Evolutionary conservation across 2,113 vertebrate species (phyloP), one percentile per base, ranked within the genome.

Genomic region (Ictalurus punctatus): DNA sequence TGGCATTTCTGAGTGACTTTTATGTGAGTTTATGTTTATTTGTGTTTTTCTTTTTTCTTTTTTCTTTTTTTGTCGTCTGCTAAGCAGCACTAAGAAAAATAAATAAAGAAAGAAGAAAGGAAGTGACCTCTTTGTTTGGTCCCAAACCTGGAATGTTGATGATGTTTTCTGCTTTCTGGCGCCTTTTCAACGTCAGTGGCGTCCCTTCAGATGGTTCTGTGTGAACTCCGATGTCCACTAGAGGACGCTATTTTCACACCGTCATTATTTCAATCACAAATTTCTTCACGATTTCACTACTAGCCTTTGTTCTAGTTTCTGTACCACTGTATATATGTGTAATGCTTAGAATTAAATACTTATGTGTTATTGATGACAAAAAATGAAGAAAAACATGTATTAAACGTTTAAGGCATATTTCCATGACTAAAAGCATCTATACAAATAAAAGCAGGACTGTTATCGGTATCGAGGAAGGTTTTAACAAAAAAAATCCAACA

Each of bases 1-100:
- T 40, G 5, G 6, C n/a, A 76, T 83, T 86, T 84, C 89, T 89
- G 40, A 71, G 87, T 63, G 71, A 91, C 84, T 88, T 81, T 63
- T 44, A 61, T 76, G 73, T 81, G 69, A 23, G 37, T 59, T 63
- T 85, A 12, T 80, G 67, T 9, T 86, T 87, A 82, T 37, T 74
- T 88, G 58, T 23, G 78, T 54, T 88, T 65, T 61, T 83, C 73
- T 67, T 40, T 82, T 83, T 54, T 88, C 74, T 23, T 82, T 23
- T 78, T 54, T 88, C 56, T 61, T 83, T 81, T 67, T 52, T 82
- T 52, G 87, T 87, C 74, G 63, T 89, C 69, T 74, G 56, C 81
- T 91, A 90, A 92, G 19, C 89, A 84, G 23, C 52, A 21, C 61
- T 76, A 76, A 84, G 67, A 59, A 87, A 74, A 2, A 52, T 10